A percentile compares a stretch with the other conserved stretches of the same genome.
Conservation (phyloP, 30 jellyfish, hydroid and myxozoan genomes). For the Sanderia malayensis region DNA sequence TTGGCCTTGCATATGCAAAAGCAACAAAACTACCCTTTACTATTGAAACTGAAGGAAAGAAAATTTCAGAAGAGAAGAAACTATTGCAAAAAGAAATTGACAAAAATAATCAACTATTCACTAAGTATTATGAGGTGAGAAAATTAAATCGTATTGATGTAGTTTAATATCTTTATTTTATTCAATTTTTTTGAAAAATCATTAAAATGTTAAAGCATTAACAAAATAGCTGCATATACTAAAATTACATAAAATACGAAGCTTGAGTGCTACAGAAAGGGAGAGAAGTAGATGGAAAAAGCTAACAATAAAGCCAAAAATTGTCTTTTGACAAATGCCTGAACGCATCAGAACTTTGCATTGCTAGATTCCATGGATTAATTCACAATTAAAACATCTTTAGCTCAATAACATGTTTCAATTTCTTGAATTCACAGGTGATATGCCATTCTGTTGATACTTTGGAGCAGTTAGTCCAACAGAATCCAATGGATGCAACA, state of each 20-base stretch:
- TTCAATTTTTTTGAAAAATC: neutral
- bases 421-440: neutral
- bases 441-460: neutral
- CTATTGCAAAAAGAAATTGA: conserved; percentile 23
- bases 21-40: conserved; percentile 64
- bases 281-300: too few species aligned
- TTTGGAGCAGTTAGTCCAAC: conserved; percentile 7
- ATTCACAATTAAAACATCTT: neutral
- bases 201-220: too few species aligned
- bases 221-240: neutral
- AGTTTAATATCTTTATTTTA: too few species aligned
- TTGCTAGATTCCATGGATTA: neutral
- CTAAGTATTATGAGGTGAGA: conserved; percentile 47
- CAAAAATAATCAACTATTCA: conserved; percentile 15
- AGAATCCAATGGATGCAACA: conserved; percentile 28
- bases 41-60: conserved; percentile 40
- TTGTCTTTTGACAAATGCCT: neutral
- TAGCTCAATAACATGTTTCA: neutral
- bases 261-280: neutral
- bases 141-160: neutral
- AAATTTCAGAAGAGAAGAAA: conserved; percentile 35
- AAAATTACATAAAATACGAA: neutral
- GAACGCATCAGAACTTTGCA: neutral
- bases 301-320: neutral
- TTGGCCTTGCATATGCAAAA: conserved; percentile 83